Base-by-base conservation (phyloP, 2,797 vertebrate genomes). In the Thaleichthys pacificus region DNA sequence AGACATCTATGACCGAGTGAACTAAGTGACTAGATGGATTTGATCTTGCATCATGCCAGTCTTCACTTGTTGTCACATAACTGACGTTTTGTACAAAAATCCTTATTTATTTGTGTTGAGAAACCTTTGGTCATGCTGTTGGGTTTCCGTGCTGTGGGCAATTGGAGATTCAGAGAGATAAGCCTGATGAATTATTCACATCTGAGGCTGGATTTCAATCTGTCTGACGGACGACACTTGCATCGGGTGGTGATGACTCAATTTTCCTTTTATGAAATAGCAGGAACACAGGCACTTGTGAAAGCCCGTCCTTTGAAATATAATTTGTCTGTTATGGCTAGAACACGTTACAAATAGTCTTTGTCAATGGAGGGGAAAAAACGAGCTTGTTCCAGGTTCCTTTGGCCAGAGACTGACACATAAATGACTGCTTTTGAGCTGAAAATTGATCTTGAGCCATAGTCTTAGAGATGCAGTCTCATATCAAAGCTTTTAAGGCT, bases 371-470 rank as follows among this genome's bases (percentile, higher is more conserved):
- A 73, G 69, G 62, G 32, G 32, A 6, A 62, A 62, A 62, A 66
- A 74, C 65, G n/a, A 54, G 66, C 47, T 76, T 68, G 5, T 60
- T 73, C 26, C 71, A 66, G 6, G 63, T 26, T 21, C 17, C 68
- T 73, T 38, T 21, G 62, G 65, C 30, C 22, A 30, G 54, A 49
- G 63, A 61, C 24, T 68, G 80, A 74, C 78, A 77, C 74, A 81
- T 61, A 82, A 81, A 81, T 74, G 24, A 65, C 61, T 72, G 30
- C 51, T 38, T 70, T 64, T 74, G 8, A 82, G 68, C 71, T 76
- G 61, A 72, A 68, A 68, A 26, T 69, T 69, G 35, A 76, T 62
- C 68, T 42, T 61, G 42, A 51, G 71, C 70, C 49, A 58, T 30
- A 3, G 28, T 56, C 63, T 70, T 35, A 24, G 63, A 78, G 57